Conservation (phyloP, 2,797 vertebrate species). For the Xenentodon cancila region DNA sequence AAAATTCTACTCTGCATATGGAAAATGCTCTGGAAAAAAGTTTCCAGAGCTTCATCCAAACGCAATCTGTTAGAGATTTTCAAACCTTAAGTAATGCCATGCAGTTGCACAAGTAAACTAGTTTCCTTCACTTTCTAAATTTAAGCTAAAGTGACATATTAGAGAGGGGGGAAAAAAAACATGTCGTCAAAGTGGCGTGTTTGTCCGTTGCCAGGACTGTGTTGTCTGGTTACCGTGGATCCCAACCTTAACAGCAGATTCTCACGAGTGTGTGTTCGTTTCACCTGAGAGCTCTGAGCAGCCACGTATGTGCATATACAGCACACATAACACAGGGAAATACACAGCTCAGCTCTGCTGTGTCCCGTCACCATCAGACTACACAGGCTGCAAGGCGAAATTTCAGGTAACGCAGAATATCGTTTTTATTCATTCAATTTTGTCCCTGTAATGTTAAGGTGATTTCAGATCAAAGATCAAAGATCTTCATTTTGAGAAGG, state of each 20-base stretch:
- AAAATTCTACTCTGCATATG: too few species aligned
- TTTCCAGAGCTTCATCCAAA: too few species aligned
- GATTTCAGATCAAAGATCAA: slow-evolving; percentile 14
- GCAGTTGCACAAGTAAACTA: background rate
- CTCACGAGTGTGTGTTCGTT: slow-evolving; percentile 47
- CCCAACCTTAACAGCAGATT: slow-evolving; percentile 36
- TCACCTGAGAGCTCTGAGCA: slow-evolving; percentile 35
- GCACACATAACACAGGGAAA: slow-evolving; percentile 19
- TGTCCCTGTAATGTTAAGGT: too few species aligned
- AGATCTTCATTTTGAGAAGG: background rate
- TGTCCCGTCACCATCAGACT: background rate
- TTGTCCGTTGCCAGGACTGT: slow-evolving; percentile 61
- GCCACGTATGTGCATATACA: background rate
- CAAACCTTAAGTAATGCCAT: too few species aligned
- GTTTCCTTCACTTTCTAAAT: slow-evolving; percentile 3
- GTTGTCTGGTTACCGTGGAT: slow-evolving; percentile 59
- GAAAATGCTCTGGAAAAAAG: too few species aligned
- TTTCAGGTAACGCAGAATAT: background rate
- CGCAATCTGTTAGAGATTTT: too few species aligned
- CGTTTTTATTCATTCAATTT: background rate
- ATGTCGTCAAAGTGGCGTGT: slow-evolving; percentile 35
- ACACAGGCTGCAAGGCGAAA: slow-evolving; percentile 1
- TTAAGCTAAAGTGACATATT: slow-evolving; percentile 9
- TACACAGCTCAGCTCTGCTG: background rate
- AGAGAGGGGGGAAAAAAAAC: slow-evolving; percentile 1